Evolutionary conservation across 1,140 invertebrate species (phyloP).

Genomic region (Trialeurodes vaporariorum): DNA sequence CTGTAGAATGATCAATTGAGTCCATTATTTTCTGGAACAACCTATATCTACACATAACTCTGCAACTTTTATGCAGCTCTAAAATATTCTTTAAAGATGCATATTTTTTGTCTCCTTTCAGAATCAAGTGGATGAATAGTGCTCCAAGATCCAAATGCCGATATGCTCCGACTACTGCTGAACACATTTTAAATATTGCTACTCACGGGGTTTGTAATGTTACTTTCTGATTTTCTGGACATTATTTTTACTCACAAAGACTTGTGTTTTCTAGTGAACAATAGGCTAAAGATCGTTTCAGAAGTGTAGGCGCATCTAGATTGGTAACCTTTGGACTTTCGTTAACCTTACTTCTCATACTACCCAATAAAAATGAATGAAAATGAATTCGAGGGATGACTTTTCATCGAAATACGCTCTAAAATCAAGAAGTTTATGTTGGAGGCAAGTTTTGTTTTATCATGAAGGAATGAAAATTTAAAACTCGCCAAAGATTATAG

Average conservation of each 20-base stretch:
- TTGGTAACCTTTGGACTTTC: neutral
- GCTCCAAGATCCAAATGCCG: neutral
- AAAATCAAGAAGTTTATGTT: no score
- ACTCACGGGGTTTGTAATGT: slow-evolving; percentile 59
- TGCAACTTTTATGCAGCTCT: no score
- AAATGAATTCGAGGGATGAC: no score
- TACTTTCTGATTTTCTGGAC: neutral
- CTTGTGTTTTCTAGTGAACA: neutral
- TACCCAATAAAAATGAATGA: neutral
- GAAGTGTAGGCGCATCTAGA: neutral
- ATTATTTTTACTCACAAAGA: neutral
- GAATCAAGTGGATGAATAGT: neutral
- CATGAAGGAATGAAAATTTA: no score
- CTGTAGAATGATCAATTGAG: no score
- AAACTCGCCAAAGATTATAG: no score
- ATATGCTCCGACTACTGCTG: slow-evolving; percentile 64
- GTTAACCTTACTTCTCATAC: neutral
- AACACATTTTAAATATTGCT: slow-evolving; percentile 82
- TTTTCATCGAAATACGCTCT: no score
- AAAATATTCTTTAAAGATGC: no score
- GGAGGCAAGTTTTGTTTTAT: no score
- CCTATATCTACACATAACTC: no score
- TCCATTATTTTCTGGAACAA: no score
- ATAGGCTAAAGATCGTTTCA: neutral
- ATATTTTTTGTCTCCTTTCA: no score